Percentiles rank a stretch among this genome's conserved stretches.
Conservation (phyloP, 2,797 vertebrate species). For the Pogoniulus pusillus region DNA sequence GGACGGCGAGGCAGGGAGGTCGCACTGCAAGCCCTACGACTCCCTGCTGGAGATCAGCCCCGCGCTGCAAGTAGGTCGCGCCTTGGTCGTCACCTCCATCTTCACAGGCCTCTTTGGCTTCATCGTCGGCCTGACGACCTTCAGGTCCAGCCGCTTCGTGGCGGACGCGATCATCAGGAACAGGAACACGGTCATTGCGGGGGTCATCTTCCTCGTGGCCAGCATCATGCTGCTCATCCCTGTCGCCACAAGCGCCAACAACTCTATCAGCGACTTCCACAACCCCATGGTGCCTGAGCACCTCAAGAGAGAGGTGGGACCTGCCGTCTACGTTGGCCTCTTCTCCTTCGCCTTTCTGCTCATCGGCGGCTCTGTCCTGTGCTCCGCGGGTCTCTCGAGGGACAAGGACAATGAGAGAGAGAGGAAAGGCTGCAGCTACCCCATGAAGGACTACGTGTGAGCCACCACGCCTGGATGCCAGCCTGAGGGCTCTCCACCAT, state of each 20-base stretch:
- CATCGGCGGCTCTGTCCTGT: slow-evolving; percentile 79
- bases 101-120: slow-evolving; percentile 77
- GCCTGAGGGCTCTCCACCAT: background rate
- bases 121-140: slow-evolving; percentile 79
- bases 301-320: slow-evolving; percentile 86
- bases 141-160: slow-evolving; percentile 83
- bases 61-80: slow-evolving; percentile 82
- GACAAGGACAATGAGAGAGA: slow-evolving; percentile 70
- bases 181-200: slow-evolving; percentile 76
- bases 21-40: slow-evolving; percentile 88
- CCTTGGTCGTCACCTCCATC: slow-evolving; percentile 82
- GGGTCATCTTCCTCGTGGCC: slow-evolving; percentile 78
- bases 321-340: slow-evolving; percentile 86
- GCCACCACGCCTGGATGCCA: background rate
- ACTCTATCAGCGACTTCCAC: slow-evolving; percentile 85
- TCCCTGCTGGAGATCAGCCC: slow-evolving; percentile 85
- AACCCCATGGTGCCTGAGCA: slow-evolving; percentile 85
- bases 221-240: slow-evolving; percentile 78
- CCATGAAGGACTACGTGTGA: slow-evolving; percentile 88
- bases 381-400: slow-evolving; percentile 73
- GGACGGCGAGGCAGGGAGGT: slow-evolving; percentile 85
- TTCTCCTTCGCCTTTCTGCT: slow-evolving; percentile 81
- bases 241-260: slow-evolving; percentile 85
- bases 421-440: slow-evolving; percentile 73
- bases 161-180: slow-evolving; percentile 74